Conservation (phyloP, 1,140 invertebrate genomes). For the Scaptomyza graminum region DNA sequence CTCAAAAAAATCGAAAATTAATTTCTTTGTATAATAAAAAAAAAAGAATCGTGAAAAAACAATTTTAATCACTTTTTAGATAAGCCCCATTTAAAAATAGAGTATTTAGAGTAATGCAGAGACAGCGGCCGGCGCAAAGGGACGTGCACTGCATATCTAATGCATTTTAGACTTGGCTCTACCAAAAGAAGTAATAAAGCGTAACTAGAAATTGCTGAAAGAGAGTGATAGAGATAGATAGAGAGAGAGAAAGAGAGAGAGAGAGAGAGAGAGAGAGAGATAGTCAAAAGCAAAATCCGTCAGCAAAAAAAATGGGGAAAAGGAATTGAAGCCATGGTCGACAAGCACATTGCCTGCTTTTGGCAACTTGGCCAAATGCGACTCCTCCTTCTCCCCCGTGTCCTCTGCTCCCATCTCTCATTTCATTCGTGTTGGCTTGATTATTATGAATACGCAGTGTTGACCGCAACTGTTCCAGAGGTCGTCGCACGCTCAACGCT, state of each 20-base stretch:
- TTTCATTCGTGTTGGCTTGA: constrained; percentile 36
- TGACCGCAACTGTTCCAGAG: constrained; percentile 50
- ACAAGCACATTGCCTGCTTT: constrained; percentile 21
- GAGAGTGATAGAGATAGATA: neutral
- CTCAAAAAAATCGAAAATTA: too few species aligned
- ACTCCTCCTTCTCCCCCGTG: too few species aligned
- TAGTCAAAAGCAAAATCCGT: constrained; percentile 63
- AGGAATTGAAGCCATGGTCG: constrained; percentile 61
- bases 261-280: constrained; percentile 6
- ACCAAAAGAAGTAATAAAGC: constrained; percentile 66
- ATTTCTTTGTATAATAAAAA: too few species aligned
- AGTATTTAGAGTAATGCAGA: constrained; percentile 24
- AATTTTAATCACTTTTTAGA: neutral
- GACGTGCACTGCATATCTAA: constrained; percentile 67
- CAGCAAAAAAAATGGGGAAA: constrained; percentile 64
- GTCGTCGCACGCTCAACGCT: constrained; percentile 54
- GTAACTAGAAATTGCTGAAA: constrained; percentile 42
- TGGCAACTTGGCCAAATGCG: neutral
- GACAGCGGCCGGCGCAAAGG: constrained; percentile 35
- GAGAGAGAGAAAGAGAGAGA: neutral
- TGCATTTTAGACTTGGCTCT: constrained; percentile 33
- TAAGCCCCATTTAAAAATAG: neutral
- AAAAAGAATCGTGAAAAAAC: too few species aligned
- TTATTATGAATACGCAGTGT: constrained; percentile 70
- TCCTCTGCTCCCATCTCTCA: neutral